Evolutionary conservation across 2,888 invertebrate species (phyloP).

Genomic region (Smittia aterrima): DNA sequence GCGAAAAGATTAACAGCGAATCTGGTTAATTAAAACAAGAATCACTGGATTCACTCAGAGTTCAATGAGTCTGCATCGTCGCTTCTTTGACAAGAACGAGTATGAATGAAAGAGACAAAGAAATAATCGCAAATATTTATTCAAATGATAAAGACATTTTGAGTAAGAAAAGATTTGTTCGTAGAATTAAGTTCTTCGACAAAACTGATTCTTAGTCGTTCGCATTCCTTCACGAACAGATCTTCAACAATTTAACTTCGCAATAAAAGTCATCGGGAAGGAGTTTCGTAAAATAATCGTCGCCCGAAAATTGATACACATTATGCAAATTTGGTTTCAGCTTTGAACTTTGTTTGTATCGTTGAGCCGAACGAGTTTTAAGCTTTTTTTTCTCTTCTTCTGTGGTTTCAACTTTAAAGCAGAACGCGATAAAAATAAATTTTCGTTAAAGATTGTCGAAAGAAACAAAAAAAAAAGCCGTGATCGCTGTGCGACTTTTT

Average conservation of each 20-base stretch:
- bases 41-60: neutral
- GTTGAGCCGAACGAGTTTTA: neutral
- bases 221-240: neutral
- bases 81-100: neutral
- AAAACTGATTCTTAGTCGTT: neutral
- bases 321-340: neutral
- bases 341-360: neutral
- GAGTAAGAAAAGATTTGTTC: neutral
- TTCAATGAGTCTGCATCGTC: neutral
- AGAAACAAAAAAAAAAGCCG: neutral
- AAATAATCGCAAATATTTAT: slow-evolving; percentile 30
- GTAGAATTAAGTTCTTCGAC: neutral
- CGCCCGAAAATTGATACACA: neutral
- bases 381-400: neutral
- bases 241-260: neutral
- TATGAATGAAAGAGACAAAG: neutral
- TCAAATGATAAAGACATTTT: slow-evolving; percentile 34
- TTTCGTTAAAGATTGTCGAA: neutral
- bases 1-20: neutral
- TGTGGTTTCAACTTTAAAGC: neutral
- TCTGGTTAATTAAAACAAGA: neutral
- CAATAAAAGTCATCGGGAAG: neutral
- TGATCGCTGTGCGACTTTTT: neutral
- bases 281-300: neutral
- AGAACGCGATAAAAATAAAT: neutral